phyloP scores from a whole-genome alignment of 1,140 invertebrate species.

The Drosophila elegans region DNA sequence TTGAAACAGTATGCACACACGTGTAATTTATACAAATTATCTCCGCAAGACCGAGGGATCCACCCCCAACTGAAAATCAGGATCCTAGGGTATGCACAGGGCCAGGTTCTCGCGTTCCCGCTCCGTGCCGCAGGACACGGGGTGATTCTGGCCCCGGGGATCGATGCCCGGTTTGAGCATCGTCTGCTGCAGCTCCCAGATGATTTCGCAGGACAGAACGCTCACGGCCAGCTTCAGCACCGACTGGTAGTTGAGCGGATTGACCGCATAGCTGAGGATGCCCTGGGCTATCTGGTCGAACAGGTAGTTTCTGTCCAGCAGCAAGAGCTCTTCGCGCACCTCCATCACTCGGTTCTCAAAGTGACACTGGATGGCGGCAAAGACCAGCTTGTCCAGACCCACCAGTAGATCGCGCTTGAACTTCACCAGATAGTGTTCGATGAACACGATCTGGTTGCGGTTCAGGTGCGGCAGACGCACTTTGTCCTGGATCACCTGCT shows the following conservation, averaged over 20 bases:
- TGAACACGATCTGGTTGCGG: conserved; percentile 71
- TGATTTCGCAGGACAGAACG: conserved; percentile 63
- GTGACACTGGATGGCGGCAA: conserved; percentile 74
- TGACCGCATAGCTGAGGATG: conserved; percentile 69
- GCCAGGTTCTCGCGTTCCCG: conserved; percentile 45
- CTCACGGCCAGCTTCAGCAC: conserved; percentile 65
- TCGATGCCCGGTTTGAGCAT: conserved; percentile 63
- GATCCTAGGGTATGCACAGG: conserved; percentile 41
- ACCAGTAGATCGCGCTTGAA: conserved; percentile 77
- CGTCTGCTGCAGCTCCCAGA: conserved; percentile 69
- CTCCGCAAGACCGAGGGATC: background rate
- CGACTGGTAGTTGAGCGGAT: conserved; percentile 67
- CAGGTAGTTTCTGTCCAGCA: conserved; percentile 64
- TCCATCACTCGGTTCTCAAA: conserved; percentile 79
- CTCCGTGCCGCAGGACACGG: conserved; percentile 63
- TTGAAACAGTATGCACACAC: background rate
- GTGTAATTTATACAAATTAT: background rate
- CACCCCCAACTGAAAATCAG: background rate
- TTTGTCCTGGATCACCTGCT: conserved; percentile 57
- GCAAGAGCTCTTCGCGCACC: conserved; percentile 70
- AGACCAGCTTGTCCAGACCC: conserved; percentile 72
- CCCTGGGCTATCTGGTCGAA: conserved; percentile 61
- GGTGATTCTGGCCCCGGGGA: conserved; percentile 57
- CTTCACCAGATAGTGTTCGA: conserved; percentile 79
- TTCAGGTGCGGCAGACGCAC: conserved; percentile 56